Percentiles rank a stretch among this genome's conserved stretches.
Conservation (phyloP, 2,888 invertebrate species). For the Drosophila basisetae region DNA sequence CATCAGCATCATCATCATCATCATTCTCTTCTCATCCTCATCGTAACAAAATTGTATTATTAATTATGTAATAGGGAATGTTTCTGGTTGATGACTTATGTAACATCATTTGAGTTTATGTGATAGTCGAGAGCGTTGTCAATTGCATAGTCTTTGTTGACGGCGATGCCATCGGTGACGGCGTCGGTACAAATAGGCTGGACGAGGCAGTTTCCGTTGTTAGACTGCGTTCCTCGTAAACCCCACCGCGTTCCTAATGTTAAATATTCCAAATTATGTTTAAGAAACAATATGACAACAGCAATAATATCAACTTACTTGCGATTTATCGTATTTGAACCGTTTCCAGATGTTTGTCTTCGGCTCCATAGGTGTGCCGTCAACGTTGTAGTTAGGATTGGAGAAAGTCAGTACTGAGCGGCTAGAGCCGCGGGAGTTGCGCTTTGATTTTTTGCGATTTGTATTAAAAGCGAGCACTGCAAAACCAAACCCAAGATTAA, state of each 20-base stretch:
- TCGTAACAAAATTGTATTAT: slow-evolving; percentile 56
- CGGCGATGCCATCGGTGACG: slow-evolving; percentile 85
- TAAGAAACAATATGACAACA: not conserved
- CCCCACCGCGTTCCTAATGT: slow-evolving; percentile 80
- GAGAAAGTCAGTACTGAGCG: slow-evolving; percentile 93
- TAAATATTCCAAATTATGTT: not conserved
- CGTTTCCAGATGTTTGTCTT: slow-evolving; percentile 90
- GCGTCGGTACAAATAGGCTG: slow-evolving; percentile 84
- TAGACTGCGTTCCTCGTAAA: slow-evolving; percentile 84
- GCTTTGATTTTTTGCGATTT: slow-evolving; percentile 86
- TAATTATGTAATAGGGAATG: slow-evolving; percentile 56
- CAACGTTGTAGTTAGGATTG: slow-evolving; percentile 93
- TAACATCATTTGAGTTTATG: slow-evolving; percentile 61
- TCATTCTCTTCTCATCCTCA: slow-evolving; percentile 38
- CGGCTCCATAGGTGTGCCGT: slow-evolving; percentile 85
- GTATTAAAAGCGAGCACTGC: slow-evolving; percentile 85
- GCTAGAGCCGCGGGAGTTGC: slow-evolving; percentile 87
- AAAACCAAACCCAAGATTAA: slow-evolving; percentile 2
- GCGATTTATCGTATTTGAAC: slow-evolving; percentile 90
- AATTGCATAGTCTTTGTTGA: slow-evolving; percentile 83
- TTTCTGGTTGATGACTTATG: slow-evolving; percentile 32
- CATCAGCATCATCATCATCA: slow-evolving; percentile 6
- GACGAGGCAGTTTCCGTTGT: slow-evolving; percentile 85
- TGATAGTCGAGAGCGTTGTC: slow-evolving; percentile 83
- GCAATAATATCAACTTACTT: slow-evolving; percentile 66